A percentile compares a stretch with the other conserved stretches of the same genome.
These are phyloP conservation scores for Tachina fera DNA, from an alignment of 2,888 invertebrate species.

Conservation along the genomic window DNA sequence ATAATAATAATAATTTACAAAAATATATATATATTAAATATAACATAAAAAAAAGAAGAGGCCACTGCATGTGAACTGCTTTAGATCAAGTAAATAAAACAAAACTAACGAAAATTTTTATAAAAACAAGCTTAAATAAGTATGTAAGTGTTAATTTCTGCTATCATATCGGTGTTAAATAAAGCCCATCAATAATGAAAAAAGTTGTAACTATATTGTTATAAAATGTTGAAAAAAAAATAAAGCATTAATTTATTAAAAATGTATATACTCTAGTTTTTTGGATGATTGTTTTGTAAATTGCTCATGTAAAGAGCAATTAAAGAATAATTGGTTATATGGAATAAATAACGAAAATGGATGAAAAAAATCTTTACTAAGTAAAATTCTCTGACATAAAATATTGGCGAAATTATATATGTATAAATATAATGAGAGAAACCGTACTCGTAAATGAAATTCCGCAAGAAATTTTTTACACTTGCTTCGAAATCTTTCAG, in stretches of 20 bases:
- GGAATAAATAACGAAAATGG: too few species aligned
- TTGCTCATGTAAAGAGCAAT: neutral
- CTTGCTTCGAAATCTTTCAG: too few species aligned
- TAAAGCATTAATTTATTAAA: constrained; percentile 48
- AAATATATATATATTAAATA: constrained; percentile 9
- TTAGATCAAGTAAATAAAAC: neutral
- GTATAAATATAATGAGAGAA: too few species aligned
- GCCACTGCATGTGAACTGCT: constrained; percentile 28
- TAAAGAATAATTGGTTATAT: too few species aligned
- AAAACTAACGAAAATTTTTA: neutral
- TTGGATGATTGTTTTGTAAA: too few species aligned
- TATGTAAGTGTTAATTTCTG: constrained; percentile 3
- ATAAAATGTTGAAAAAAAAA: constrained; percentile 52
- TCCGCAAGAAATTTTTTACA: too few species aligned
- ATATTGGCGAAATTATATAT: too few species aligned
- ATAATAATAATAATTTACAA: neutral
- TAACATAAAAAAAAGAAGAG: constrained; percentile 3
- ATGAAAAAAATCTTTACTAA: too few species aligned
- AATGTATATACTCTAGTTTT: neutral
- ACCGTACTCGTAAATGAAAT: too few species aligned
- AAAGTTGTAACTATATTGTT: constrained; percentile 35
- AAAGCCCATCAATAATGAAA: constrained; percentile 53
- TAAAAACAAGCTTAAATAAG: neutral
- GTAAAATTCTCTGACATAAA: too few species aligned
- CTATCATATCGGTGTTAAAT: constrained; percentile 46